Base-by-base conservation (phyloP, 2,113 vertebrate species). In the Agelaius tricolor region DNA sequence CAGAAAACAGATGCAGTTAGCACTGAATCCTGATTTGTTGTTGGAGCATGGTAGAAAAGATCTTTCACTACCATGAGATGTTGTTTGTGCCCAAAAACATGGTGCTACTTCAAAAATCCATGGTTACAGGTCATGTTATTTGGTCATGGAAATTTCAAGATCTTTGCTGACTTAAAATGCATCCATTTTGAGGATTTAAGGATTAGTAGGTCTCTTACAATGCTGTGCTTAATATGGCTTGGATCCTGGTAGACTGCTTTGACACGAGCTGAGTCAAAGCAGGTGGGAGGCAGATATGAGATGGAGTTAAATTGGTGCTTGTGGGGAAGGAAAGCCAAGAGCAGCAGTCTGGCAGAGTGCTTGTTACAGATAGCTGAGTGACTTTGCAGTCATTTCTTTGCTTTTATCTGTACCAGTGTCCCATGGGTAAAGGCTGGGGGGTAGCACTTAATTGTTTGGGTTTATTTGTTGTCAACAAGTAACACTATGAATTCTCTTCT, bases 391-490 rank as follows among this genome's bases (percentile, higher is more conserved):
- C 35, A 9, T 90, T 62, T 35, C 54, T 55, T 57, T 54, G 31
- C 62, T 93, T 91, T 62, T 46, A 24, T 85, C 55, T 80, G 26
- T 37, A 11, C 63, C 37, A 8, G 2, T 43, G 58, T 88, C 90
- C 85, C 67, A 9, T 13, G 63, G 91, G 67, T 43, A 43, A 9
- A 17, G 61, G 76, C 72, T 65, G 17, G 44, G 51, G 41, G 63
- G n/a, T 74, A 31, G 67, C 33, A 43, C 71, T 94, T 95, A 88
- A 95, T 92, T 87, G 37, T 86, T 72, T 87, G 47, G 33, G 63
- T 79, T 93, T 89, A 35, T 83, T 93, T 85, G 41, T 94, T 95
- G 67, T 65, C 90, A 77, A 82, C 76, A 92, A 46, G 71, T 89
- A 89, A 37, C 1, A 3, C 63, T 84, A 68, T 1, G 0, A 90